Base-by-base conservation (phyloP, 2,888 invertebrate species). In the Automeris io region DNA sequence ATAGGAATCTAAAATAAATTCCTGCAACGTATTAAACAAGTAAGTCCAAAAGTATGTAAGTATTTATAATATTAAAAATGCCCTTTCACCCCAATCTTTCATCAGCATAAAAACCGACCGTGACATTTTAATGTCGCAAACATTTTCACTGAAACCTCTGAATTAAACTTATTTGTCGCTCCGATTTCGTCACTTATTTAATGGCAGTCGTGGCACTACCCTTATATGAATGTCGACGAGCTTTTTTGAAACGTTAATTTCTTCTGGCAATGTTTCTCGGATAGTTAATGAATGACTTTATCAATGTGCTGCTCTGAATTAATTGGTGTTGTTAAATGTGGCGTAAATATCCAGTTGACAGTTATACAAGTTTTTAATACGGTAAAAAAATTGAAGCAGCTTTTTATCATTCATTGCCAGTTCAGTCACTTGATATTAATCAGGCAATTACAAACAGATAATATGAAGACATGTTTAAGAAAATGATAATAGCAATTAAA, bases 71-170 rank as follows among this genome's bases (percentile, higher is more conserved):
- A 45, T 39, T 39, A 33, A 46, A 66, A 70, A 61, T 58, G 69
- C 69, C 70, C 72, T 73, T 74, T 70, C 57, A 54, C 48, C 52
- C 49, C 51, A 49, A 49, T 56, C 61, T 60, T 37, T 32, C 64
- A 62, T 64, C 61, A 63, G 58, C 70, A 61, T 68, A 65, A 68
- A 67, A 64, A 49, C 58, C 56, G 77, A 46, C 83, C 83, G 49
- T 85, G 83, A 81, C 81, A 78, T 82, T 80, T 76, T 53, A 58
- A 50, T 69, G 75, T 66, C 73, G 64, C 59, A 73, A 80, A 54
- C 40, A 56, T 61, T 50, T 16, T n/a, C 16, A 29, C 29, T 29
- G 29, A 16, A 16, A 29, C 16, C 16, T 29, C 16, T 16, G n/a
- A 50, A 53, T 57, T 57, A 53, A 61, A 67, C 69, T 63, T 68